Percentiles rank a stretch among this genome's conserved stretches.
Evolutionary conservation across 2,888 invertebrate genomes (phyloP).

Genomic region (Terebella lapidaria): DNA sequence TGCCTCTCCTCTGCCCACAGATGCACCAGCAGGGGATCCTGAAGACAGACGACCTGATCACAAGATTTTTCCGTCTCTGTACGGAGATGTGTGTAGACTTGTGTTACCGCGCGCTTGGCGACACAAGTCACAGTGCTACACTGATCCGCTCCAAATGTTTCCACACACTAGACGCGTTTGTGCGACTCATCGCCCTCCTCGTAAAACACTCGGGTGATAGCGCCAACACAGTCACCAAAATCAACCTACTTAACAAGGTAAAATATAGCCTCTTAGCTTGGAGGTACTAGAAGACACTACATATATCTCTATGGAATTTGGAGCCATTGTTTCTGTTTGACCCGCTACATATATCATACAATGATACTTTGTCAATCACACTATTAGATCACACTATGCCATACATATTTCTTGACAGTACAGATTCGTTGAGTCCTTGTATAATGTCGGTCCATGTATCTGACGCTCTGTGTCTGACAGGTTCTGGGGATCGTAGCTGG

Average conservation of each 20-base stretch:
- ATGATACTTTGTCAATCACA: no score
- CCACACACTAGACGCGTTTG: slow-evolving; percentile 90
- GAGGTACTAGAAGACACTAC: background rate
- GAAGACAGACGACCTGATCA: slow-evolving; percentile 95
- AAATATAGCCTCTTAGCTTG: no score
- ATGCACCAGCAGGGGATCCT: slow-evolving; percentile 95
- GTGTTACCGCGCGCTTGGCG: slow-evolving; percentile 77
- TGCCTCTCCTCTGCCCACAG: slow-evolving; percentile 53
- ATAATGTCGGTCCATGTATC: no score
- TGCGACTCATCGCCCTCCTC: slow-evolving; percentile 85
- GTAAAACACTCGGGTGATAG: slow-evolving; percentile 65
- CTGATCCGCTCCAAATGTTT: slow-evolving; percentile 65
- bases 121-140: slow-evolving; percentile 57
- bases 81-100: slow-evolving; percentile 95
- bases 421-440: no score
- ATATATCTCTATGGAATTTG: background rate
- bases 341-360: no score
- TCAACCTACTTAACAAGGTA: slow-evolving; percentile 92
- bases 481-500: slow-evolving; percentile 88
- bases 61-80: slow-evolving; percentile 91
- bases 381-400: no score
- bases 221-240: slow-evolving; percentile 88
- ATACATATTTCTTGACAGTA: no score
- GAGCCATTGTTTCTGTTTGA: no score
- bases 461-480: slow-evolving; percentile 28